Evolutionary conservation across 2,888 invertebrate species (phyloP).

Genomic region (Spilarctia lutea): DNA sequence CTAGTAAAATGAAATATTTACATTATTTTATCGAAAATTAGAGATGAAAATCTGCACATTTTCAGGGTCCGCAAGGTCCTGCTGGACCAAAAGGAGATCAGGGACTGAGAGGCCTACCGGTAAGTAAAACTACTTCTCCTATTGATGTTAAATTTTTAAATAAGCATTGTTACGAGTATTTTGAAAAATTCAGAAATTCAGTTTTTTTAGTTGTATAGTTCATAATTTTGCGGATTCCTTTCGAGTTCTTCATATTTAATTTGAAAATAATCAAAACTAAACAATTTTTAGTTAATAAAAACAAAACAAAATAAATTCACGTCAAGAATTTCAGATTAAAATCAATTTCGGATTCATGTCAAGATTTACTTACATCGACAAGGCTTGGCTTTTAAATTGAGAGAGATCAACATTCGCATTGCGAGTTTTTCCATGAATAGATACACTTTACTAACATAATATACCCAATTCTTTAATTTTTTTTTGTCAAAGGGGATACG

Average conservation of each 20-base stretch:
- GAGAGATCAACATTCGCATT: neutral
- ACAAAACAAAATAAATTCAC: too few relatives aligned
- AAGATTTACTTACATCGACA: too few relatives aligned
- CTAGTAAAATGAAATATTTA: neutral
- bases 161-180: too few relatives aligned
- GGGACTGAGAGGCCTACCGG: conserved; percentile 81
- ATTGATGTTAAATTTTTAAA: neutral
- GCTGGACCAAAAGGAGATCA: conserved; percentile 77
- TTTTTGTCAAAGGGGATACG: conserved; percentile 64
- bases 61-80: conserved; percentile 81
- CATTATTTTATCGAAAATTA: neutral
- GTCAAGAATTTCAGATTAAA: too few relatives aligned
- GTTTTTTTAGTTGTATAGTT: too few relatives aligned
- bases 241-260: neutral
- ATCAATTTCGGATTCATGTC: too few relatives aligned
- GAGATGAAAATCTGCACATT: conserved; percentile 11
- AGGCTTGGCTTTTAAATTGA: too few relatives aligned
- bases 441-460: neutral
- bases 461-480: neutral
- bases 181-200: too few relatives aligned
- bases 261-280: neutral
- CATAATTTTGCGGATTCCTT: neutral
- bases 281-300: neutral
- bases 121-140: conserved; percentile 44
- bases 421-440: neutral